Conservation (phyloP, 35 echinoderm and acorn worm species). For the Ophiothrix spiculata region DNA sequence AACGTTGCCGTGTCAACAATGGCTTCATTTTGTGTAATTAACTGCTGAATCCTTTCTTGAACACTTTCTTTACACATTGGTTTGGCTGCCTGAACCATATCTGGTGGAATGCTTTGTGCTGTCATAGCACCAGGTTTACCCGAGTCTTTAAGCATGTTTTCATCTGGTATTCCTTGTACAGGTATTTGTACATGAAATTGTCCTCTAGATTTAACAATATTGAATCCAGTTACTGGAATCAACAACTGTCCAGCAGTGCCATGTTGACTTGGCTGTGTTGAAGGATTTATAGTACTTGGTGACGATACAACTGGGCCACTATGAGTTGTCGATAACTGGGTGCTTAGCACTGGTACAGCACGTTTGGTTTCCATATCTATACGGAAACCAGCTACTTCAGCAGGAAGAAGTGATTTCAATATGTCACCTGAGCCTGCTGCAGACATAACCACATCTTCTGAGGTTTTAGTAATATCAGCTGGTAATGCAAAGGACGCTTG, state of each 20-base stretch:
- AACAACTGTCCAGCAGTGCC: conserved; percentile 37
- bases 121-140: not conserved
- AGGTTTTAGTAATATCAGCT: not conserved
- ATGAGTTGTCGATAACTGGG: conserved; percentile 32
- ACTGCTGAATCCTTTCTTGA: conserved; percentile 74
- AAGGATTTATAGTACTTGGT: conserved; percentile 1
- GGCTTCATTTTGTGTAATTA: conserved; percentile 86
- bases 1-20: conserved; percentile 75
- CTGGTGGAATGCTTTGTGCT: not conserved
- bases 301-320: not conserved
- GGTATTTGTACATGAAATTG: conserved; percentile 94
- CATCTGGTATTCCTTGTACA: conserved; percentile 63
- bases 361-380: conserved; percentile 80
- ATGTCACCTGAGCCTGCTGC: conserved; percentile 16
- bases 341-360: conserved; percentile 43
- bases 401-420: conserved; percentile 27
- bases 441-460: conserved; percentile 21
- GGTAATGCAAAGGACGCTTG: not conserved
- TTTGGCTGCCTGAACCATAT: not conserved
- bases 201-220: conserved; percentile 87
- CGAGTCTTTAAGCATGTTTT: conserved; percentile 22
- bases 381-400: conserved; percentile 60
- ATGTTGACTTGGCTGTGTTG: conserved; percentile 10
- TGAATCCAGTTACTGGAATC: conserved; percentile 88
- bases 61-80: conserved; percentile 27